Base-by-base conservation (phyloP, 2,113 vertebrate species). In the Syngnathoides biaculeatus region DNA sequence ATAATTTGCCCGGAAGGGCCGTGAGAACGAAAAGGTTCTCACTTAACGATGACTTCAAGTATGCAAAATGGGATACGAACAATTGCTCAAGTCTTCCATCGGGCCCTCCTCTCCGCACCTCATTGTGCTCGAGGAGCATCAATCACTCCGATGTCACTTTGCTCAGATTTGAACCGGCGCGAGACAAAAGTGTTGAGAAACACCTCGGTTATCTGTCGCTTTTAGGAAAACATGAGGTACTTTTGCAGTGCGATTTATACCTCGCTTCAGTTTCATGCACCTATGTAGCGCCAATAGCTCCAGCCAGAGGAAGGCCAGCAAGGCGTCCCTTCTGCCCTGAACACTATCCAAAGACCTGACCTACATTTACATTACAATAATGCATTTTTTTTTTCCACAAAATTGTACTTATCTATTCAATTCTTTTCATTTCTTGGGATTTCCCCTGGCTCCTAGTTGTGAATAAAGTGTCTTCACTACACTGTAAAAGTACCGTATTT, bases 221-320 rank as follows among this genome's bases (percentile, higher is more conserved):
- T 64, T 74, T 15, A 61, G 64, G 62, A 75, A 67, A 26, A 67
- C 43, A 74, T 4, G 0, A 66, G 64, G 50, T 61, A 14, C 7
- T 57, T 45, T 45, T 22, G 57, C 74, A 8, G 4, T 58, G 61
- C 71, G 82, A 83, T 78, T 78, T 72, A 79, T 75, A 71, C 72
- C 75, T 79, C 68, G 79, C 74, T 75, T 38, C 77, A 84, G 82
- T 81, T 88, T 78, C 83, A 79, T 75, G 68, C 73, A 75, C 72
- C 73, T 72, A 64, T 75, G 65, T 74, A 17, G 17, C 45, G 17
- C 12, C 15, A 48, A 48, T 48, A 6, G 15, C 30, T 35, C 3
- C 30, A 35, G 30, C 30, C 30, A 35, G 30, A 35, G 30, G 30
- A 43, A 43, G 42, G 42, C 42, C 42, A 43, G 42, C 45, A 48